Base-by-base conservation (phyloP, 2,888 invertebrate genomes). In the Sarcophaga subvicina region DNA sequence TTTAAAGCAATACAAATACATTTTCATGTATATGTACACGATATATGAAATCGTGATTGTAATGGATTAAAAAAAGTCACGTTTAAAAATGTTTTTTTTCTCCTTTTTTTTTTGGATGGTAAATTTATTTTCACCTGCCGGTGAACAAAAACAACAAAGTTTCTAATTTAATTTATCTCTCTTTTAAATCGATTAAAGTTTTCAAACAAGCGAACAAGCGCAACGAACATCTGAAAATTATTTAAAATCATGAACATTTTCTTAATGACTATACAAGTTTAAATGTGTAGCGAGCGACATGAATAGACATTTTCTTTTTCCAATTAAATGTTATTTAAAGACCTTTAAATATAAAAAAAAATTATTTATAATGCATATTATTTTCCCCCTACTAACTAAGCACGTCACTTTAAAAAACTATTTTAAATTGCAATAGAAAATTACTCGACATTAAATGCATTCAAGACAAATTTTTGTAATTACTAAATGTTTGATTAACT, bases 21-120 rank as follows among this genome's bases (percentile, higher is more conserved):
- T 64, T 25, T 64, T 22, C 22, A 64, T 11, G 25, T 64, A 64
- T 45, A 67, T 54, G 49, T 67, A 37, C 22, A 78, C 45, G 45
- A 20, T 60, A 78, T 75, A 78, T 75, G 25, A 83, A 84, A 84
- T 87, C 86, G 86, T 87, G 86, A 81, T 87, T 81, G 80, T 73
- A 78, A 75, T 77, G 77, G 78, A 83, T 84, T 83, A 78, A 83
- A 78, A 54, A 86, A 81, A 87, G 86, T 87, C 86, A 87, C 86
- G 86, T 87, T 87, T 83, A 49, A 64, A 75, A 27, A 66, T 27
- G 17, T 12, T 54, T 49, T 49, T 75, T 62, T 64, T 63, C 49
- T 54, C 37, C 27, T 64, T 62, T 64, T 75, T 75, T 75, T 62
- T 63, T 63, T 62, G 47, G 45, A 47, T 59, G 8, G 75, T 20